Conservation (phyloP, 2,888 invertebrate genomes). For the Falcaria lacertinaria region DNA sequence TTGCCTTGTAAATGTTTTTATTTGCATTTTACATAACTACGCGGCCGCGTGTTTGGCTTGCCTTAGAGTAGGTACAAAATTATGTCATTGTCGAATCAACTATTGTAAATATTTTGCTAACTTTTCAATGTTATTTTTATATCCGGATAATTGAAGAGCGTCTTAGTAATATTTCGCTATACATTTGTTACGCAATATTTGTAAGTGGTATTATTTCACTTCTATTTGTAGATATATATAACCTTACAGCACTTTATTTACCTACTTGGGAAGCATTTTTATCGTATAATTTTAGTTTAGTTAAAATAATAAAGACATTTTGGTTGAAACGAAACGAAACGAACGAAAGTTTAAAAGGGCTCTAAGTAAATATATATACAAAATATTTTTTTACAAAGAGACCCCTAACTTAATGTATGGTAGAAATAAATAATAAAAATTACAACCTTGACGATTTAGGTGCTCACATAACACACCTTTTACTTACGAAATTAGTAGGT, state of each 20-base stretch:
- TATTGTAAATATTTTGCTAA: slow-evolving; percentile 9
- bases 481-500: not conserved
- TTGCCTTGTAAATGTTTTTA: slow-evolving; percentile 36
- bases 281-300: too few species aligned
- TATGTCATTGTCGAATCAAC: slow-evolving; percentile 34
- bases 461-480: too few species aligned
- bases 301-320: too few species aligned
- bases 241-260: not conserved
- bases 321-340: too few species aligned
- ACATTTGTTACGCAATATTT: not conserved
- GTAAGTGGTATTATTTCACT: not conserved
- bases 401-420: too few species aligned
- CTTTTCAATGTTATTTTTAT: slow-evolving; percentile 20
- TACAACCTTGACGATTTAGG: not conserved
- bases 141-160: slow-evolving; percentile 4
- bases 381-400: too few species aligned
- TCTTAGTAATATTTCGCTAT: not conserved
- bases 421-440: too few species aligned
- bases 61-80: slow-evolving; percentile 20
- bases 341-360: too few species aligned
- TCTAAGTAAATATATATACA: too few species aligned
- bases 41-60: slow-evolving; percentile 26
- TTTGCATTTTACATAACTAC: slow-evolving; percentile 34
- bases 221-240: not conserved
- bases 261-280: too few species aligned